Conservation (phyloP, 92 coral and sea anemone species). For the Parazoanthus swiftii region DNA sequence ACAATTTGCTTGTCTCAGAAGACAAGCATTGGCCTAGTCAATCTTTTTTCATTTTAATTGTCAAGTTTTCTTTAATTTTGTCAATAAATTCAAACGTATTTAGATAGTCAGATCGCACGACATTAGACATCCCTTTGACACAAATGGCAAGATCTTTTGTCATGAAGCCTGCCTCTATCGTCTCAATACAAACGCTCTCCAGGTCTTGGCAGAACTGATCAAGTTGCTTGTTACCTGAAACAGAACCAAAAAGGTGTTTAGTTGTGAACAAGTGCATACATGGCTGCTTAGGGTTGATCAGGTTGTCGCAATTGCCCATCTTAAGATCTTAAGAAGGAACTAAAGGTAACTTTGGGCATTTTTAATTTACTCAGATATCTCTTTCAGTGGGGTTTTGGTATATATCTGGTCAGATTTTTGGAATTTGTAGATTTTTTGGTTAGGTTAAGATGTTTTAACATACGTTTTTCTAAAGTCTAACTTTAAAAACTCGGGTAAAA, state of each 20-base stretch:
- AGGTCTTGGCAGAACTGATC: constrained; percentile 72
- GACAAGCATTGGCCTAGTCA: constrained; percentile 56
- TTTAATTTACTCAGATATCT: no score
- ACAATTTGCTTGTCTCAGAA: constrained; percentile 32
- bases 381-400: no score
- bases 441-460: no score
- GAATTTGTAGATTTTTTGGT: no score
- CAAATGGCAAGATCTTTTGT: constrained; percentile 97
- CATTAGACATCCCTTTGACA: constrained; percentile 82
- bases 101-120: constrained; percentile 83
- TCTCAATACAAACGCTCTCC: constrained; percentile 82
- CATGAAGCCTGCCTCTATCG: constrained; percentile 93
- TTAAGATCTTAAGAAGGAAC: no score
- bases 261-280: neutral
- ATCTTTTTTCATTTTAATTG: constrained; percentile 41
- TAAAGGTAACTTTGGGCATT: no score
- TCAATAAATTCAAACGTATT: constrained; percentile 96
- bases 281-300: no score
- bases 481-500: no score
- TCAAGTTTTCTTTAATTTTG: constrained; percentile 79
- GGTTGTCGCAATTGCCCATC: no score
- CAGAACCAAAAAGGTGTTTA: neutral
- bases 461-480: no score
- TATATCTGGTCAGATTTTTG: no score
- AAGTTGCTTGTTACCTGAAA: constrained; percentile 75